These are phyloP conservation scores for Eristalinus aeneus DNA, from an alignment of 2,888 invertebrate species.

Conservation along the genomic window DNA sequence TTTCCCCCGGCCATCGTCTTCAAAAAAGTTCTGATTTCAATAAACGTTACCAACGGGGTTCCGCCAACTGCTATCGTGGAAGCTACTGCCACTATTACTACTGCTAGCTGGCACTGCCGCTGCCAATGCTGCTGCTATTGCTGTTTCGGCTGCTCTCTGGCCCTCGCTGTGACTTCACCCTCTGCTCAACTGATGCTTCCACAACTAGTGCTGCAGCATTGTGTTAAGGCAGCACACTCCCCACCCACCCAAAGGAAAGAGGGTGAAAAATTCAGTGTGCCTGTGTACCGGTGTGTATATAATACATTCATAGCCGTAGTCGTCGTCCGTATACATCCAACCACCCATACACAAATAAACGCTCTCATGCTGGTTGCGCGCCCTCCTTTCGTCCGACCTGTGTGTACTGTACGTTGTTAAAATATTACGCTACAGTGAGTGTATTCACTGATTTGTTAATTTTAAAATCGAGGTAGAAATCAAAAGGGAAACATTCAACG, in stretches of 20 bases:
- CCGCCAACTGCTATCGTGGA: constrained; percentile 32
- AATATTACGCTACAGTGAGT: constrained; percentile 70
- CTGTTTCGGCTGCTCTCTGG: not conserved
- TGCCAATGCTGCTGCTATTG: not conserved
- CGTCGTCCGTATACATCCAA: not conserved
- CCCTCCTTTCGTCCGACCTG: constrained; percentile 13
- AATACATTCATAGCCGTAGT: not conserved
- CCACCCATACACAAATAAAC: not conserved
- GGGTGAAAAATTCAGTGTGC: constrained; percentile 25
- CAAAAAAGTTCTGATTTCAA: constrained; percentile 64
- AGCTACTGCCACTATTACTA: constrained; percentile 28
- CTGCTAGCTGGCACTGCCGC: constrained; percentile 20
- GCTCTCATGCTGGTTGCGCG: not conserved
- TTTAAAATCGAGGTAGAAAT: constrained; percentile 70
- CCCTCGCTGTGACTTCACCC: not conserved
- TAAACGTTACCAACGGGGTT: constrained; percentile 69
- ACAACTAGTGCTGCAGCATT: constrained; percentile 48
- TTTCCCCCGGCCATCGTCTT: not conserved
- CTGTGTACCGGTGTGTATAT: not conserved
- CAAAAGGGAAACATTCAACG: constrained; percentile 67
- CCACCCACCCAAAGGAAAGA: constrained; percentile 2
- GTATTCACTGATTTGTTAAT: constrained; percentile 71
- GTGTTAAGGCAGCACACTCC: constrained; percentile 21
- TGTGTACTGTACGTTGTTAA: constrained; percentile 69
- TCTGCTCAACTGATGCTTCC: not conserved